phyloP scores from a whole-genome alignment of 2,888 invertebrate species.

The Tipula vernalis region DNA sequence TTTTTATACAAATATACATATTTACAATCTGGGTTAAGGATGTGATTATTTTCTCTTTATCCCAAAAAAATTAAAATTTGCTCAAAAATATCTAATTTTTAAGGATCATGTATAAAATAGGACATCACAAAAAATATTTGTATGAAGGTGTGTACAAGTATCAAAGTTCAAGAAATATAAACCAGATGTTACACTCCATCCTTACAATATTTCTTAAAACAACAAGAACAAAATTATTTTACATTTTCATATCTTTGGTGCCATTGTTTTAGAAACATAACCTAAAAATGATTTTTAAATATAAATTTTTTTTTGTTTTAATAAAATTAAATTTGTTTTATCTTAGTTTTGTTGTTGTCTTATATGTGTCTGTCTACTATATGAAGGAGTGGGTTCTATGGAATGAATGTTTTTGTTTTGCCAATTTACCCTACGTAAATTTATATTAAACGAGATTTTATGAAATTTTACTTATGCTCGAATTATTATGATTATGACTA shows the following conservation, averaged over 20 bases:
- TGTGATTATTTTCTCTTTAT: not conserved
- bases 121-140: not conserved
- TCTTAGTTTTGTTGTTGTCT: not conserved
- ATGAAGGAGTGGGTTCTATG: not conserved
- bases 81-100: not conserved
- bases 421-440: not conserved
- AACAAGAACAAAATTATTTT: not conserved
- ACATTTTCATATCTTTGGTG: not conserved
- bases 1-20: too few species aligned
- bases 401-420: not conserved
- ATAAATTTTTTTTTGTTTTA: not conserved
- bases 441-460: not conserved
- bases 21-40: not conserved
- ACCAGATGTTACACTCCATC: not conserved
- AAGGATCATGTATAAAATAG: not conserved
- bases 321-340: not conserved
- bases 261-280: not conserved
- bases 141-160: not conserved
- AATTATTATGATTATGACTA: not conserved
- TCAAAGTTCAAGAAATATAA: not conserved
- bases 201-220: not conserved
- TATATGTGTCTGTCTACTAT: not conserved
- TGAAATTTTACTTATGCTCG: not conserved
- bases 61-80: not conserved
- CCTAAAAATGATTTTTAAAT: not conserved